phyloP scores from a whole-genome alignment of 2,888 invertebrate species.

The Agapostemon virescens region DNA sequence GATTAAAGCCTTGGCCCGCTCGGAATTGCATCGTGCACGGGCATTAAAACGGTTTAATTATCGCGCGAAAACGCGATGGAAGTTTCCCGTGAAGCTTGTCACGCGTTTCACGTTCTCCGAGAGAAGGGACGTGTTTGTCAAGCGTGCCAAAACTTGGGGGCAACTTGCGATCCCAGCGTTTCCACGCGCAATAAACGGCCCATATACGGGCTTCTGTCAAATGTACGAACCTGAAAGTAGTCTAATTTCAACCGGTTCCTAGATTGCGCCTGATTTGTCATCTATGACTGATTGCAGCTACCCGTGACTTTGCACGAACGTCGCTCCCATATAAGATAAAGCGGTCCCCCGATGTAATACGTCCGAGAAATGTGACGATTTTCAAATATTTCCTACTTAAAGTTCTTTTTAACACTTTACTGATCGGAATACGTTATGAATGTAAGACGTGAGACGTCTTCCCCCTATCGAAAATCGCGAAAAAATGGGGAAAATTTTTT shows the following conservation, averaged over 20 bases:
- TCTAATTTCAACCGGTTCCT: background rate
- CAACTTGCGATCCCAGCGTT: background rate
- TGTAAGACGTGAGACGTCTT: too few species aligned
- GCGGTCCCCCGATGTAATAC: background rate
- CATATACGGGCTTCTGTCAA: background rate
- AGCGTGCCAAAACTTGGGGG: background rate
- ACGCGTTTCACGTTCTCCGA: background rate
- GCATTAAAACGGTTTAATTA: slow-evolving; percentile 36
- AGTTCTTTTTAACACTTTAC: too few species aligned
- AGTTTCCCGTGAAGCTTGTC: slow-evolving; percentile 6
- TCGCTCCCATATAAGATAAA: background rate
- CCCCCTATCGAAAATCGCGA: too few species aligned
- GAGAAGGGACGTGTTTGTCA: background rate
- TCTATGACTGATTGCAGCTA: background rate
- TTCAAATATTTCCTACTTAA: background rate
- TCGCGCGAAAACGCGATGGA: slow-evolving; percentile 3
- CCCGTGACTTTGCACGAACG: background rate
- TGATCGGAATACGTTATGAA: too few species aligned
- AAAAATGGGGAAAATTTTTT: too few species aligned
- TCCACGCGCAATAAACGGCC: background rate
- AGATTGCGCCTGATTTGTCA: background rate
- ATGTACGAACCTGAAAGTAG: background rate
- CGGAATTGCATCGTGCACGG: slow-evolving; percentile 21
- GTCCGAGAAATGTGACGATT: background rate
- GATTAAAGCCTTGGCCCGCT: slow-evolving; percentile 23